Conservation (phyloP, 2,113 vertebrate genomes). For the Ginglymostoma cirratum region DNA sequence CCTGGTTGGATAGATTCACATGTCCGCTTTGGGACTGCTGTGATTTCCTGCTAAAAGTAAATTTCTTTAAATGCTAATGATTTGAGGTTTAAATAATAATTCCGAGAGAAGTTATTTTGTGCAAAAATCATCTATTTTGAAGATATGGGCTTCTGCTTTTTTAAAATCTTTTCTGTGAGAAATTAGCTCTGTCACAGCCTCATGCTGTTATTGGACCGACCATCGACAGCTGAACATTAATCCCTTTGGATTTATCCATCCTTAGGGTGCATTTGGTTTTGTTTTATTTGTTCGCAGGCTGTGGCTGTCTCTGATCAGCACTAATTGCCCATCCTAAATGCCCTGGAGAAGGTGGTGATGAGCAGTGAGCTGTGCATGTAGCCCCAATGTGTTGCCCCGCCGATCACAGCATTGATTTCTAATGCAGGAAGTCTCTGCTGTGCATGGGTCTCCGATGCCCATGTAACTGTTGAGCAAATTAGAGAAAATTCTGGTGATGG, state of each 20-base stretch:
- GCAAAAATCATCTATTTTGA: neutral
- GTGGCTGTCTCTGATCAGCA: too few species aligned
- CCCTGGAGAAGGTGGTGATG: too few species aligned
- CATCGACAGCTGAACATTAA: neutral
- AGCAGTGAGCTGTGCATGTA: too few species aligned
- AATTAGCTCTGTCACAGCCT: neutral
- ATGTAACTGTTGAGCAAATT: too few species aligned
- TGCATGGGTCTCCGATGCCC: too few species aligned
- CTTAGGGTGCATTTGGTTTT: neutral
- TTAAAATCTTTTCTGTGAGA: neutral
- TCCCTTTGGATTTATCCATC: neutral
- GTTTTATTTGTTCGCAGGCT: too few species aligned
- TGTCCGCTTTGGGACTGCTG: neutral
- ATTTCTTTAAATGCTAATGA: neutral
- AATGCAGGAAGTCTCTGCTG: too few species aligned
- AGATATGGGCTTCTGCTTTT: neutral
- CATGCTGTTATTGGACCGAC: neutral
- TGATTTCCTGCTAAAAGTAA: neutral
- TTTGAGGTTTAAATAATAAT: neutral
- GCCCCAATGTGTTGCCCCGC: too few species aligned
- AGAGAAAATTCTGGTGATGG: too few species aligned
- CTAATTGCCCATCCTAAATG: too few species aligned
- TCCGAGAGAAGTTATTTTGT: neutral
- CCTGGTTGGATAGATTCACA: neutral
- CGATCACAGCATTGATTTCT: too few species aligned